Percentiles rank a stretch among this genome's conserved stretches.
Conservation (phyloP, 92 coral and sea anemone species). For the Parazoanthus atlanticus region DNA sequence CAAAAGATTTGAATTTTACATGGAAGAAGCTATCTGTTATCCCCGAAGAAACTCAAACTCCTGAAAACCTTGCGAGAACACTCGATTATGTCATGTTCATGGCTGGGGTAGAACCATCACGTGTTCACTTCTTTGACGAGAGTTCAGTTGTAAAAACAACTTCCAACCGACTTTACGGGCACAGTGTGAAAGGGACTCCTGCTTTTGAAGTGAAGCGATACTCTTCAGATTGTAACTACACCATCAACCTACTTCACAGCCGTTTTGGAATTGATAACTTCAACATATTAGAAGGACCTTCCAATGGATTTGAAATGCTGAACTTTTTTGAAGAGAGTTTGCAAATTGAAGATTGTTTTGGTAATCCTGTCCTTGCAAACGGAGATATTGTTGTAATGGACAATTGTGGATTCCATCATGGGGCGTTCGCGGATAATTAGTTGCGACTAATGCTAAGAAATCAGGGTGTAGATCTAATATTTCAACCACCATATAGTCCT, state of each 20-base stretch:
- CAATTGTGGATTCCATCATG: slow-evolving; percentile 21
- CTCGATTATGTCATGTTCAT: slow-evolving; percentile 49
- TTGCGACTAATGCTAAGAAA: slow-evolving; percentile 29
- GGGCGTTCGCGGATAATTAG: too few species aligned
- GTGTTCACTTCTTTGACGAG: slow-evolving; percentile 61
- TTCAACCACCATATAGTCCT: slow-evolving; percentile 55
- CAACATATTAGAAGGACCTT: slow-evolving; percentile 57
- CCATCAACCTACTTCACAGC: slow-evolving; percentile 59
- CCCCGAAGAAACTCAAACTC: slow-evolving; percentile 31
- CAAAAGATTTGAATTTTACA: slow-evolving; percentile 18
- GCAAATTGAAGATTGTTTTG: slow-evolving; percentile 42
- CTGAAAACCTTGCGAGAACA: slow-evolving; percentile 42
- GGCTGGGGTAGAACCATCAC: slow-evolving; percentile 61
- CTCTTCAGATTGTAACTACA: slow-evolving; percentile 48
- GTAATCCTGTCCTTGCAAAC: slow-evolving; percentile 44
- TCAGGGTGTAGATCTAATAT: slow-evolving; percentile 47
- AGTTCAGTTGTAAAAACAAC: slow-evolving; percentile 61
- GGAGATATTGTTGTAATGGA: slow-evolving; percentile 50
- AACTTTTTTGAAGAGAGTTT: slow-evolving; percentile 53
- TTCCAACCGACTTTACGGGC: slow-evolving; percentile 58
- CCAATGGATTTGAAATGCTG: slow-evolving; percentile 61
- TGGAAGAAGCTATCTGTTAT: slow-evolving; percentile 22
- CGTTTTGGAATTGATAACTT: slow-evolving; percentile 52
- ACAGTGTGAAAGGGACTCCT: slow-evolving; percentile 39
- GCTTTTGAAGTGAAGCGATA: slow-evolving; percentile 63